These are phyloP conservation scores for Hydrotaea cyrtoneurina DNA, from an alignment of 2,888 invertebrate genomes.

Conservation along the genomic window DNA sequence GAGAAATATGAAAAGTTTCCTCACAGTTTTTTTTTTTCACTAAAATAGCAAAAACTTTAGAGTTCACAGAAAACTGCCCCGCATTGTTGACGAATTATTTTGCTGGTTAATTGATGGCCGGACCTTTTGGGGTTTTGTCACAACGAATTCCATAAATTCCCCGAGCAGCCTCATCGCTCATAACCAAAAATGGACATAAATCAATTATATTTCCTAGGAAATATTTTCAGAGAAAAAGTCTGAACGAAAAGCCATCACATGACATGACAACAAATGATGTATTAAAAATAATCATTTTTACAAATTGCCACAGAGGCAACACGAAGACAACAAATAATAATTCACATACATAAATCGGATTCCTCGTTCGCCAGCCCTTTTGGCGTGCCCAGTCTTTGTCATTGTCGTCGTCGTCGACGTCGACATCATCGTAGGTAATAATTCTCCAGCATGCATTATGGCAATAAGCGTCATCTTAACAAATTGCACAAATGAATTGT, in stretches of 20 bases:
- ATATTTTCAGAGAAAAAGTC: conserved; percentile 18
- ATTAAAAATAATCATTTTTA: conserved; percentile 61
- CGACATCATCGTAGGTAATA: conserved; percentile 2
- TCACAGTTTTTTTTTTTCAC: too few relatives aligned
- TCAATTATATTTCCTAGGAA: conserved; percentile 5
- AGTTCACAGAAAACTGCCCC: too few relatives aligned
- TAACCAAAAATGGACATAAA: background rate
- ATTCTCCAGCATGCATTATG: conserved; percentile 40
- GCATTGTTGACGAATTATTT: too few relatives aligned
- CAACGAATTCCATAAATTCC: background rate
- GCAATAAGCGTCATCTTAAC: conserved; percentile 67
- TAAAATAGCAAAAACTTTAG: too few relatives aligned
- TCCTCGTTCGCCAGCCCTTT: background rate
- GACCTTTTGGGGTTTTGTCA: background rate
- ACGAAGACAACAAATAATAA: conserved; percentile 47
- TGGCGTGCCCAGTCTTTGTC: background rate
- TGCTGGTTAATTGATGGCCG: too few relatives aligned
- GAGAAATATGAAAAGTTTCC: too few relatives aligned
- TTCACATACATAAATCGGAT: conserved; percentile 60
- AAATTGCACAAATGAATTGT: conserved; percentile 58
- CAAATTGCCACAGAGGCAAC: conserved; percentile 58
- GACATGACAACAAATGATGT: conserved; percentile 52
- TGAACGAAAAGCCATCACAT: conserved; percentile 41
- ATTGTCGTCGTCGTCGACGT: background rate
- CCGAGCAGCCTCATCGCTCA: background rate